Evolutionary conservation across 1,140 invertebrate genomes (phyloP).

Genomic region (Epicauta chinensis): DNA sequence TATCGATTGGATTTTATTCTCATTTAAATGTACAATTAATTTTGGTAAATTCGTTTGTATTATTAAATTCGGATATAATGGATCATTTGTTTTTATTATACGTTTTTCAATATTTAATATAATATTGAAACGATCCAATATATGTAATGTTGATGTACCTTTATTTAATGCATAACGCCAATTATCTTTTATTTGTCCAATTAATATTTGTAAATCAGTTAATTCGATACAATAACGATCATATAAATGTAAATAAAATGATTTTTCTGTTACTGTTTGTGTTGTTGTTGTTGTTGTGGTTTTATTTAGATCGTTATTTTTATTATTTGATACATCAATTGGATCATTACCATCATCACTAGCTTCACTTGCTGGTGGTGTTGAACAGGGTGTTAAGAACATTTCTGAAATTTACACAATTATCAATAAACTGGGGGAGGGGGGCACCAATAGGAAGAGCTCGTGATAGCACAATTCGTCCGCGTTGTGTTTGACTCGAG

Average conservation of each 20-base stretch:
- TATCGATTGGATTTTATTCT: slow-evolving; percentile 70
- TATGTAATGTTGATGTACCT: slow-evolving; percentile 75
- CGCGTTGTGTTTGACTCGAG: no score
- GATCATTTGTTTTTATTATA: slow-evolving; percentile 75
- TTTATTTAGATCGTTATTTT: slow-evolving; percentile 29
- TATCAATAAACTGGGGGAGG: no score
- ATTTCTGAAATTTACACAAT: slow-evolving; percentile 45
- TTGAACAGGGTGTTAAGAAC: slow-evolving; percentile 89
- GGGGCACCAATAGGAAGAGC: no score
- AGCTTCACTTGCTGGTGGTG: slow-evolving; percentile 73
- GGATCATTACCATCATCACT: slow-evolving; percentile 48
- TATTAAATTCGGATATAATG: slow-evolving; percentile 75
- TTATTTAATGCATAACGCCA: slow-evolving; percentile 82
- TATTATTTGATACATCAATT: slow-evolving; percentile 9
- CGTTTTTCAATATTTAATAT: slow-evolving; percentile 75
- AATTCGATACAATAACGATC: slow-evolving; percentile 80
- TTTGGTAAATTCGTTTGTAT: slow-evolving; percentile 79
- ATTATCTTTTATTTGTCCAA: slow-evolving; percentile 81
- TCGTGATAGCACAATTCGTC: no score
- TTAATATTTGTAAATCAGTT: slow-evolving; percentile 80
- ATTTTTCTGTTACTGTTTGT: slow-evolving; percentile 51
- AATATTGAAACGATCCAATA: slow-evolving; percentile 88
- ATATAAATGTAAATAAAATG: slow-evolving; percentile 69
- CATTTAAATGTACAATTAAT: slow-evolving; percentile 83
- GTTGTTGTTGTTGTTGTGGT: slow-evolving; percentile 17